A percentile compares a stretch with the other conserved stretches of the same genome.
phyloP scores from a whole-genome alignment of 2,113 vertebrate genomes.

The Artemisiospiza belli region DNA sequence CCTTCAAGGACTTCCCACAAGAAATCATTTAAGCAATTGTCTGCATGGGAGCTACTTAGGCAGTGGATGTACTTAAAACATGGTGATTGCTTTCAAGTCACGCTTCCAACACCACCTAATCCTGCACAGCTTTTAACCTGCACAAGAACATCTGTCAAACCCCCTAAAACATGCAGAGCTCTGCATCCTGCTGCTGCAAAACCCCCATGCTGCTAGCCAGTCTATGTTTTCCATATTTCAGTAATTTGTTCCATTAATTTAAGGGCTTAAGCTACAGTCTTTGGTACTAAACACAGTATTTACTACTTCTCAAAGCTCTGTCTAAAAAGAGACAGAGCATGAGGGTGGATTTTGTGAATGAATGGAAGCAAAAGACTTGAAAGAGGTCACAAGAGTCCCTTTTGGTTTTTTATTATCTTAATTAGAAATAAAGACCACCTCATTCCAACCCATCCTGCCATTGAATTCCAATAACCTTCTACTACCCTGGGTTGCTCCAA shows the following conservation, averaged over 20 bases:
- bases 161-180: accelerated
- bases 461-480: background rate
- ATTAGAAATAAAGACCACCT: background rate
- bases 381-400: accelerated
- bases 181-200: background rate
- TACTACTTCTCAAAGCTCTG: background rate
- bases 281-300: background rate
- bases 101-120: background rate
- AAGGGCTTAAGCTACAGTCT: background rate
- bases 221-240: background rate
- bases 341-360: background rate
- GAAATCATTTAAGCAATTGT: background rate
- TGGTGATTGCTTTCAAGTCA: accelerated
- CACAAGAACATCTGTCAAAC: background rate
- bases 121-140: background rate
- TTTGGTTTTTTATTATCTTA: background rate
- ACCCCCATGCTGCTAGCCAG: background rate
- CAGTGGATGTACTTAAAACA: background rate
- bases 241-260: background rate
- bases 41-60: background rate
- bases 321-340: background rate
- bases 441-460: too few species aligned
- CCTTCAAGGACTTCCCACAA: background rate
- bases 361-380: background rate
- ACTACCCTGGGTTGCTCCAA: accelerated